phyloP scores from a whole-genome alignment of 2,888 invertebrate species.

The Macrophya alboannulata region DNA sequence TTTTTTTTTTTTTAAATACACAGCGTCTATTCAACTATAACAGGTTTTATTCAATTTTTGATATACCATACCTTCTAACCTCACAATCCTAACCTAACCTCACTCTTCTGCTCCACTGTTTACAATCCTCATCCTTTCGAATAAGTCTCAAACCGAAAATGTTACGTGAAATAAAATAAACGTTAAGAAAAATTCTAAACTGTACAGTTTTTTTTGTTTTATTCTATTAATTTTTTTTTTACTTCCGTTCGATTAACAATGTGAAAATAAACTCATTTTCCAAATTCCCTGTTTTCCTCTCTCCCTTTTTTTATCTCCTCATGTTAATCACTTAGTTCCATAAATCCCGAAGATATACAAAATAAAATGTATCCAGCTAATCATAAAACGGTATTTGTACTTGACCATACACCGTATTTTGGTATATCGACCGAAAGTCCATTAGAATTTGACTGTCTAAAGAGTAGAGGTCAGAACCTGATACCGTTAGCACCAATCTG shows the following conservation, averaged over 20 bases:
- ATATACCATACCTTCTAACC: not conserved
- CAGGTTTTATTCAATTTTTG: not conserved
- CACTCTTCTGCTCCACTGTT: not conserved
- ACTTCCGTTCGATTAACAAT: not conserved
- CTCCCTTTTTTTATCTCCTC: not conserved
- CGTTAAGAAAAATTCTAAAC: not conserved
- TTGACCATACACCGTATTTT: slow-evolving; percentile 97
- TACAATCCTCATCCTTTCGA: not conserved
- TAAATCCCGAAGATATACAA: not conserved
- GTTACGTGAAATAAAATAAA: not conserved
- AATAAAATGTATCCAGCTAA: slow-evolving; percentile 86
- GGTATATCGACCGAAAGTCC: slow-evolving; percentile 91
- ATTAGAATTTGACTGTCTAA: slow-evolving; percentile 89
- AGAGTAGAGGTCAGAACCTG: slow-evolving; percentile 83
- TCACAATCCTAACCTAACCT: not conserved
- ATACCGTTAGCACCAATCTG: slow-evolving; percentile 92
- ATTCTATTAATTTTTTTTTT: not conserved
- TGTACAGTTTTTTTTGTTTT: not conserved
- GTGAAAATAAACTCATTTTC: not conserved
- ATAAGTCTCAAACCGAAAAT: not conserved
- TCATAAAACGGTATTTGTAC: slow-evolving; percentile 97
- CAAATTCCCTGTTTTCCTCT: not conserved
- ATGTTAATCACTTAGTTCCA: not conserved
- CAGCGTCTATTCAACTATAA: not conserved
- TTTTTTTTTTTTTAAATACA: not conserved